Evolutionary conservation across 1,140 invertebrate species (phyloP).

Genomic region (Caerostris extrusa): DNA sequence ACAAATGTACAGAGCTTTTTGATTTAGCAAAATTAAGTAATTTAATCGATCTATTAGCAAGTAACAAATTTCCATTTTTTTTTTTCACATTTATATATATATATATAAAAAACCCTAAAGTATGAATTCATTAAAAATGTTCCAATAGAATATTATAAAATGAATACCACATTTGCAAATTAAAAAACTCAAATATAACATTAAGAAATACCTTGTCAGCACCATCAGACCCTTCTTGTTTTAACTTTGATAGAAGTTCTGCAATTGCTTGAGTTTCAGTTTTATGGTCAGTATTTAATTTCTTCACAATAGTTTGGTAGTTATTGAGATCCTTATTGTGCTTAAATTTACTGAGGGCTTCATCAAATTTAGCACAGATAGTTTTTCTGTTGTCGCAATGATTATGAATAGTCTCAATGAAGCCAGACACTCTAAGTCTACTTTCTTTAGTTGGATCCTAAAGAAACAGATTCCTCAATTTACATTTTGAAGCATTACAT

Average conservation of each 20-base stretch:
- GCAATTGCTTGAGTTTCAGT: slow-evolving; percentile 84
- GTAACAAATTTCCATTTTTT: no score
- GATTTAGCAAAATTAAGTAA: no score
- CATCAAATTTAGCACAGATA: slow-evolving; percentile 86
- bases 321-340: slow-evolving; percentile 85
- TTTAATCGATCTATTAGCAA: no score
- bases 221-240: slow-evolving; percentile 85
- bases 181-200: not conserved
- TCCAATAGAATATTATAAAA: no score
- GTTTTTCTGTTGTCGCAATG: slow-evolving; percentile 85
- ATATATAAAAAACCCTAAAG: no score
- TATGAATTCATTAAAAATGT: no score
- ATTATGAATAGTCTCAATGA: slow-evolving; percentile 84
- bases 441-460: slow-evolving; percentile 77
- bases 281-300: slow-evolving; percentile 86
- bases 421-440: slow-evolving; percentile 80
- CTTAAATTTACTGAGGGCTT: slow-evolving; percentile 86
- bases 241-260: slow-evolving; percentile 85
- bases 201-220: slow-evolving; percentile 84
- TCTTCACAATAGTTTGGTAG: slow-evolving; percentile 84
- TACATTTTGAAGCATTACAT: no score
- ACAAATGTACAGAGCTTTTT: no score
- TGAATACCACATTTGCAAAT: not conserved
- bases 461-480: no score
- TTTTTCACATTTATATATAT: no score